Conservation (phyloP, 2,888 invertebrate genomes). For the Podotricha telesiphe region DNA sequence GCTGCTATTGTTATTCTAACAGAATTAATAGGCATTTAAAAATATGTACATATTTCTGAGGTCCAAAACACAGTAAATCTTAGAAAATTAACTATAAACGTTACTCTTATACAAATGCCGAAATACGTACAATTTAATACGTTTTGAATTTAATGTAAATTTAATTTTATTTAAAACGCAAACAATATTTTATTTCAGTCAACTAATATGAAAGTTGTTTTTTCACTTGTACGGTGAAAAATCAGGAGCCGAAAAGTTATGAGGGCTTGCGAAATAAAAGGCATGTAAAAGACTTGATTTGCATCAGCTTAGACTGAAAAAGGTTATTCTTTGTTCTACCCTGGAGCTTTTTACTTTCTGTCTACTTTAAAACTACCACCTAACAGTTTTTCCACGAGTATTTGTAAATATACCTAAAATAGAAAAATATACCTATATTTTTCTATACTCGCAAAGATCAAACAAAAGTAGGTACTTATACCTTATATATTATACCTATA, state of each 20-base stretch:
- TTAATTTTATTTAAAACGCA: background rate
- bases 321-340: slow-evolving; percentile 29
- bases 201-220: background rate
- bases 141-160: no score
- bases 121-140: no score
- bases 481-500: no score
- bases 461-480: no score
- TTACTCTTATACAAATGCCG: no score
- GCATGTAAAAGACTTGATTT: slow-evolving; percentile 71
- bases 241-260: slow-evolving; percentile 33
- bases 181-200: background rate
- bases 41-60: slow-evolving; percentile 1
- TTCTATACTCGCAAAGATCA: no score
- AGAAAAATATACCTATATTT: background rate
- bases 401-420: background rate
- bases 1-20: slow-evolving; percentile 28
- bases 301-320: slow-evolving; percentile 53
- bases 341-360: slow-evolving; percentile 8
- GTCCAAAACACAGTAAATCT: background rate
- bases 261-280: slow-evolving; percentile 50
- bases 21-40: slow-evolving; percentile 28
- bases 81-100: no score
- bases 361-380: slow-evolving; percentile 24
- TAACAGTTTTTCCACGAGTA: background rate
- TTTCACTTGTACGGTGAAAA: slow-evolving; percentile 4